phyloP scores from a whole-genome alignment of 2,888 invertebrate genomes.

The Tridacna crocea region DNA sequence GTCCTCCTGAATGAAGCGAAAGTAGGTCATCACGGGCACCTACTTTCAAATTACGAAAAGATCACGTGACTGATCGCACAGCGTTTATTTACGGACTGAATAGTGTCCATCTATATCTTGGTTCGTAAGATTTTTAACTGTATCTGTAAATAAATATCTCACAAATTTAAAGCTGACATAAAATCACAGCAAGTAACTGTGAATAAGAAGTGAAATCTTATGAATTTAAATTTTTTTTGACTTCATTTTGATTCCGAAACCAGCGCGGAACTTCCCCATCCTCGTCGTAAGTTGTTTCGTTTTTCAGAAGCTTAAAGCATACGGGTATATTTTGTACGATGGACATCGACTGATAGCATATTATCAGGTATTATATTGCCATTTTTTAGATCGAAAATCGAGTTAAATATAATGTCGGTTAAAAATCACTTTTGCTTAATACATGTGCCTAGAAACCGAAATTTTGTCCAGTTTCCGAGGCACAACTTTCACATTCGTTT shows the following conservation, averaged over 20 bases:
- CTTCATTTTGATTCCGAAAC: slow-evolving; percentile 54
- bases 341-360: slow-evolving; percentile 1
- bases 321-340: background rate
- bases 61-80: slow-evolving; percentile 14
- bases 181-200: too few species aligned
- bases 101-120: background rate
- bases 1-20: slow-evolving; percentile 19
- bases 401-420: background rate
- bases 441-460: background rate
- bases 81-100: slow-evolving; percentile 33
- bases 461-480: background rate
- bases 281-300: slow-evolving; percentile 46
- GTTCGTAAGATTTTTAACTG: too few species aligned
- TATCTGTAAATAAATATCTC: too few species aligned
- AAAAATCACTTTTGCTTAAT: background rate
- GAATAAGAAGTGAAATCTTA: too few species aligned
- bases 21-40: slow-evolving; percentile 28
- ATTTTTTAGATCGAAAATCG: too few species aligned
- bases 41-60: slow-evolving; percentile 25
- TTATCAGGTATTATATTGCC: too few species aligned
- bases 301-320: slow-evolving; percentile 39
- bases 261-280: slow-evolving; percentile 37
- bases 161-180: too few species aligned
- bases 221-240: background rate
- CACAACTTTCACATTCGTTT: slow-evolving; percentile 64